Percentiles rank a stretch among this genome's conserved stretches.
Evolutionary conservation across 2,888 invertebrate genomes (phyloP).

Genomic region (Lutraria lutraria): DNA sequence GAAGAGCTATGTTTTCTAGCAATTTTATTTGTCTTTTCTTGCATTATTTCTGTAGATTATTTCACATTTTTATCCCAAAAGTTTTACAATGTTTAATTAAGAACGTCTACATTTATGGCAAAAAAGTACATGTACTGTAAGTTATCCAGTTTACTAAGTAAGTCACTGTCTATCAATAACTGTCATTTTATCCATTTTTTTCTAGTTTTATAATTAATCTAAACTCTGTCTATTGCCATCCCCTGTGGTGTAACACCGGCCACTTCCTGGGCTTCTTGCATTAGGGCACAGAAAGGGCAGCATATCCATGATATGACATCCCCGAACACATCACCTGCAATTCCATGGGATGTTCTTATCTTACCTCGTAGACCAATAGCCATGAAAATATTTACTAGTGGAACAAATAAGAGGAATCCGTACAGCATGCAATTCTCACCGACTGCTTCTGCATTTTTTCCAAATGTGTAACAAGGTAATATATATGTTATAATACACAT

Average conservation of each 20-base stretch:
- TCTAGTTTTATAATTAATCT: not conserved
- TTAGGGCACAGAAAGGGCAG: slow-evolving; percentile 81
- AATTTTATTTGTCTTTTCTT: too few species aligned
- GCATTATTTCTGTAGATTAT: too few species aligned
- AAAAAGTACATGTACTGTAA: too few species aligned
- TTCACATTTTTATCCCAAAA: too few species aligned
- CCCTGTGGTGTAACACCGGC: slow-evolving; percentile 70
- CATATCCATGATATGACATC: slow-evolving; percentile 80
- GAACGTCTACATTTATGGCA: too few species aligned
- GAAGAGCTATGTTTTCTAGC: too few species aligned
- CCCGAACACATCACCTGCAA: slow-evolving; percentile 78
- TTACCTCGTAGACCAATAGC: slow-evolving; percentile 80
- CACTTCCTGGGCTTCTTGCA: slow-evolving; percentile 82
- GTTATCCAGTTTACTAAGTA: too few species aligned
- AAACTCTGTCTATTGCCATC: slow-evolving; percentile 72
- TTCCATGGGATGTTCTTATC: slow-evolving; percentile 82
- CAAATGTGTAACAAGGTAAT: slow-evolving; percentile 84
- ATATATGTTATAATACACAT: slow-evolving; percentile 84
- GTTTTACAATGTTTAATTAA: too few species aligned
- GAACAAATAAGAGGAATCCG: slow-evolving; percentile 80
- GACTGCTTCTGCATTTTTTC: slow-evolving; percentile 84
- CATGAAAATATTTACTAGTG: slow-evolving; percentile 76
- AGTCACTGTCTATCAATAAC: too few species aligned
- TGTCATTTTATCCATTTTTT: not conserved
- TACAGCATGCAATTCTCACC: slow-evolving; percentile 84